Evolutionary conservation across 1,140 invertebrate genomes (phyloP), one percentile per base, ranked within the genome.

Genomic region (Atta texana): DNA sequence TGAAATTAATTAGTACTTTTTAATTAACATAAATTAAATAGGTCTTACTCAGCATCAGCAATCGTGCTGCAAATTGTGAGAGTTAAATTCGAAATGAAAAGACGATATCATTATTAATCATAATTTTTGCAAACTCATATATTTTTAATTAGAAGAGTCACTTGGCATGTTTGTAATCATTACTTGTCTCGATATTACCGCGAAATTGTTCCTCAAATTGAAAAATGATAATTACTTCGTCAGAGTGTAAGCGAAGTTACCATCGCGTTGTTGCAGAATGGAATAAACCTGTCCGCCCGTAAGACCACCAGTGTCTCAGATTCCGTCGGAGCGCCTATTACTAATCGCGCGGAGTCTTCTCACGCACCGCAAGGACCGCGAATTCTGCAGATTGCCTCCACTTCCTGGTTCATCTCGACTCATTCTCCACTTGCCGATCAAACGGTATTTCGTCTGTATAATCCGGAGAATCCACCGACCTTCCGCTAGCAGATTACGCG

Each of bases 281-380:
- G 59, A 49, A 59, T 69, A 66, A 59, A 59, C 24, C 74, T 55
- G 61, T 55, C 49, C 55, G 49, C 34, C 31, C 49, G 59, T 63
- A 69, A 75, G 69, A 76, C 18, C 34, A 39, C 49, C 63, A 34
- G 71, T 49, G 84, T 90, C 88, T 90, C 74, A 77, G 88, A 90
- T 89, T 90, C 88, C 78, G 82, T 49, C 88, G 85, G 68, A 63
- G 51, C 49, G 61, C 39, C 74, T 87, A 89, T 89, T 87, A 84
- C 88, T 68, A 57, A 85, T 87, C 61, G 57, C 71, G 44, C 68
- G n/a, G 86, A 77, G 31, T 34, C 88, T 90, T 90, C 88, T 90
- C 88, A 90, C 88, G 89, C 89, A 90, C 74, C 87, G 82, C 82
- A 84, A 88, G 89, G 89, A 90, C 89, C 87, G 90, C 90, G 90